Conservation (phyloP, 2,113 vertebrate species). For the Mungos mungo region DNA sequence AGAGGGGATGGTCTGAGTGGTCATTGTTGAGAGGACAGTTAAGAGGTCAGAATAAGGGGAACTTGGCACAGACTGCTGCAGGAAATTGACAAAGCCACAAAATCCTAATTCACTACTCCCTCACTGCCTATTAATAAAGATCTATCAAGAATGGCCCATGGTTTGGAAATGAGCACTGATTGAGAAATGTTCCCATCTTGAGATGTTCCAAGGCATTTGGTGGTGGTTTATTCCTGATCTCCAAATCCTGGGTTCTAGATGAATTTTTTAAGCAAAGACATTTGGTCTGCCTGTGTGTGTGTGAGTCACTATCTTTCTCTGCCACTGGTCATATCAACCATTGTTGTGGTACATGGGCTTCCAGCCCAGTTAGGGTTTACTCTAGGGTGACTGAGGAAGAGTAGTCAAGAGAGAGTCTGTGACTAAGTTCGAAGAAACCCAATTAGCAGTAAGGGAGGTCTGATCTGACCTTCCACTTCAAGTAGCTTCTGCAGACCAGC, state of each 20-base stretch:
- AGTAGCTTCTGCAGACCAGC: not conserved
- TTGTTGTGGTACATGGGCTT: not conserved
- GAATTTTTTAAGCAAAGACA: not conserved
- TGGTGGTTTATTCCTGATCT: not conserved
- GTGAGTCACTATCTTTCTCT: not conserved
- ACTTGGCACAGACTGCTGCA: not conserved
- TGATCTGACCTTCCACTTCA: not conserved
- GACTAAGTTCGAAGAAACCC: not conserved
- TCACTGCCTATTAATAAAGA: not conserved
- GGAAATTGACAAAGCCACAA: not conserved
- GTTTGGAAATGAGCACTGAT: constrained; percentile 7
- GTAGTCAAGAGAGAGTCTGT: not conserved
- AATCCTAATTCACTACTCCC: constrained; percentile 22
- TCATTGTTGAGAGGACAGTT: not conserved
- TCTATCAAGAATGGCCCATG: not conserved
- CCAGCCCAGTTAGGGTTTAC: not conserved
- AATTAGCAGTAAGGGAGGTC: not conserved
- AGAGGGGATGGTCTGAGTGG: not conserved
- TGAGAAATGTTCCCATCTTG: not conserved
- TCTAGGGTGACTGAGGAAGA: not conserved
- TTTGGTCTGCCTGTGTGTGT: not conserved
- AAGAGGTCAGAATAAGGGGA: not conserved
- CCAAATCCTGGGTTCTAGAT: not conserved
- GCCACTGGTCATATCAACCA: not conserved
- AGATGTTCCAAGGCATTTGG: not conserved